Evolutionary conservation across 1,140 invertebrate genomes (phyloP).

Genomic region (Halyomorpha halys): DNA sequence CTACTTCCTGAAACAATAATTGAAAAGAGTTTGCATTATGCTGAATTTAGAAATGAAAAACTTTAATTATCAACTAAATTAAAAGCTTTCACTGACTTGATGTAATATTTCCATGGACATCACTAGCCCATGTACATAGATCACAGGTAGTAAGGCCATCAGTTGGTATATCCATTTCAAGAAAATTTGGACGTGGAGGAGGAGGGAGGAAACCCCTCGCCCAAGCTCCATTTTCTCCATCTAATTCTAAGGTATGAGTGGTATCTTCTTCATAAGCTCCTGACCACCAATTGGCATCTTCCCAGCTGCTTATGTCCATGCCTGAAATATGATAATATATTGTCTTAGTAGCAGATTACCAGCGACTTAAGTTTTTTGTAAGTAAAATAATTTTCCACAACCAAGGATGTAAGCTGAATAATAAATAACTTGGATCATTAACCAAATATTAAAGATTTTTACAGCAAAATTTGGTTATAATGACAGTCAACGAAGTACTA

Average conservation of each 20-base stretch:
- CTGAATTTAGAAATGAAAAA: background rate
- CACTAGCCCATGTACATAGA: constrained; percentile 53
- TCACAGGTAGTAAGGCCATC: constrained; percentile 61
- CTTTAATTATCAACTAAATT: background rate
- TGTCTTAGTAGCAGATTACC: too few species aligned
- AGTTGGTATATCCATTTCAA: constrained; percentile 43
- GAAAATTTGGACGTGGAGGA: constrained; percentile 50
- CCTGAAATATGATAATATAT: constrained; percentile 15
- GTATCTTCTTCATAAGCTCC: constrained; percentile 49
- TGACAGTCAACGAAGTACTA: too few species aligned
- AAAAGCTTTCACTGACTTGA: background rate
- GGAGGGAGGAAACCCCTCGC: constrained; percentile 49
- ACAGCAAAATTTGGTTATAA: too few species aligned
- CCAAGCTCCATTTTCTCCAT: constrained; percentile 52
- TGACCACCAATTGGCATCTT: constrained; percentile 46
- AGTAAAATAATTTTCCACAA: too few species aligned
- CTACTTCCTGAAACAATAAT: constrained; percentile 5
- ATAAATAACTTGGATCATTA: too few species aligned
- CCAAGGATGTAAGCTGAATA: too few species aligned
- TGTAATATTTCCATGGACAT: background rate
- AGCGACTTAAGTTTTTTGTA: too few species aligned
- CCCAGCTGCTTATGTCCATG: constrained; percentile 24
- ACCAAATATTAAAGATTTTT: too few species aligned
- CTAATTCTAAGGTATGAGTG: constrained; percentile 44
- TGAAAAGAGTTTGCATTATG: background rate